Evolutionary conservation across 2,888 invertebrate species (phyloP), one percentile per base, ranked within the genome.

Genomic region (Xestia c-nigrum): DNA sequence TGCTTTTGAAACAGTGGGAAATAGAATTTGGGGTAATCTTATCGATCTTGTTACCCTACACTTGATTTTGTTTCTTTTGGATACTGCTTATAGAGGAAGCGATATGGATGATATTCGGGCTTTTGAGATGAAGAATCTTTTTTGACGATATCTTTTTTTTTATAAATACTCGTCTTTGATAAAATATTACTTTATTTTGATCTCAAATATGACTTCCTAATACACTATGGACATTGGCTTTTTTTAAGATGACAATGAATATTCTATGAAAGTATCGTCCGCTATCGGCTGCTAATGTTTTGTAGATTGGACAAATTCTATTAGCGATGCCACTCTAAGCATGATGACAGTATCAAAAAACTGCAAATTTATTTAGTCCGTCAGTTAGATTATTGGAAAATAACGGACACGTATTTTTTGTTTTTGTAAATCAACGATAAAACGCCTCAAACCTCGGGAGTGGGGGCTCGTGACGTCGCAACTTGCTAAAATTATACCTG

Each of bases 1-100:
- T 83, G 69, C 65, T 87, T 88, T 87, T 83, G 81, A 88, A 88
- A 87, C 85, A 88, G 87, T 83, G 72, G 72, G 52, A 76, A 78
- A 87, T 78, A 76, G 87, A 78, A 83, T 85, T 87, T 85, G 76
- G 65, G 63, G 77, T 88, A 88, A 87, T 87, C 80, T 65, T 75
- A 79, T 86, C 73, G 80, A 85, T 77, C 80, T 80, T 78, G 78
- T 78, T 81, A 74, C 38, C 65, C 46, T 21, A 38, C 67, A 70
- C 72, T 75, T 68, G 70, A 79, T 75, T 79, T 86, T 72, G 79
- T 85, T 80, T 76, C 24, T 52, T 74, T 74, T 63, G 69, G 50
- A 67, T 55, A 59, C 64, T 69, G 68, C 50, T 59, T 46, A 31
- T 21, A 66, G 55, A 57, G 63, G 24, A 47, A 38, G 19, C 38